These are phyloP conservation scores for Luperina testacea DNA, from an alignment of 2,888 invertebrate species.

Conservation along the genomic window DNA sequence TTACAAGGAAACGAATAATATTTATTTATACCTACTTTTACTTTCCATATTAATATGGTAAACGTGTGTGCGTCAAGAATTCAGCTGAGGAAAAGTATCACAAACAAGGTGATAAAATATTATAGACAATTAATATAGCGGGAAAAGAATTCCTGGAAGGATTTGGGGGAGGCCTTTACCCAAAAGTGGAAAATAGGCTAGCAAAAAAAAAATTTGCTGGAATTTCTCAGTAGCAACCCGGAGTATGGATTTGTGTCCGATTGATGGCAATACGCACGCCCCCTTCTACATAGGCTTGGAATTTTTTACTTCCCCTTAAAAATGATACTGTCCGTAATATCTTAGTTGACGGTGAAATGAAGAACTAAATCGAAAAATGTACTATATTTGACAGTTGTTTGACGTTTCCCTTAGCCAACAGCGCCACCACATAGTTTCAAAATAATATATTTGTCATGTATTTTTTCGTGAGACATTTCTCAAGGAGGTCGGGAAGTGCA, in stretches of 20 bases:
- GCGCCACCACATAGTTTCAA: constrained; percentile 19
- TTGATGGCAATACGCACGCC: not conserved
- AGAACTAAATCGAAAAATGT: constrained; percentile 9
- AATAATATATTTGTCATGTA: not conserved
- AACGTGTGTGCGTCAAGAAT: constrained; percentile 10
- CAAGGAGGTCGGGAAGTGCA: constrained; percentile 63
- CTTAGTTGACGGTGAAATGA: not conserved
- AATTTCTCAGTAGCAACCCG: too few species aligned
- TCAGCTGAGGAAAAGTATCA: not conserved
- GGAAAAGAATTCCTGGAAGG: too few species aligned
- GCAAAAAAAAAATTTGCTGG: too few species aligned
- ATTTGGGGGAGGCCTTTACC: too few species aligned
- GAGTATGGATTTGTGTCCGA: too few species aligned
- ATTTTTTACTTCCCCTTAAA: constrained; percentile 39
- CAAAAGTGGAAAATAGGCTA: too few species aligned
- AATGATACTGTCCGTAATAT: not conserved
- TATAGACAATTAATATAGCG: too few species aligned
- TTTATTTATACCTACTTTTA: not conserved
- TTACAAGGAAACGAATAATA: constrained; percentile 27
- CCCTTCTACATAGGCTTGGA: not conserved
- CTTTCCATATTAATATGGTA: constrained; percentile 35
- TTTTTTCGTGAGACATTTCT: constrained; percentile 17
- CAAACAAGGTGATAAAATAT: not conserved
- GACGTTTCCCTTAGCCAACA: constrained; percentile 8
- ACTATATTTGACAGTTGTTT: constrained; percentile 16